Conservation (phyloP, 23 tunicate genomes). For the Styela clava region DNA sequence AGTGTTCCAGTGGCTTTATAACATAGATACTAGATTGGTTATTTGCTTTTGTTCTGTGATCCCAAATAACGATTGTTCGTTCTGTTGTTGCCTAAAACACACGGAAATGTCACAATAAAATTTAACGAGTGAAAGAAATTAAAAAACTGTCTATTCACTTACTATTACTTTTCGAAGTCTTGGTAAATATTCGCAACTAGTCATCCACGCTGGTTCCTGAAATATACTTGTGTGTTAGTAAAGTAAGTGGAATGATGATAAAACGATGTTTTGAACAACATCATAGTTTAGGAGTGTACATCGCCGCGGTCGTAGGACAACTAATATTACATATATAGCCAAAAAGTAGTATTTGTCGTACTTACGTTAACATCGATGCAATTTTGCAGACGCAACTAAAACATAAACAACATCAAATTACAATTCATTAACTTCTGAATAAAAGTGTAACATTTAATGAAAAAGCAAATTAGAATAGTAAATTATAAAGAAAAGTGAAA, state of each 20-base stretch:
- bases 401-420: no score
- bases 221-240: no score
- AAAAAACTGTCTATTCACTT: conserved; percentile 20
- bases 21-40: conserved; percentile 79
- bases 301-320: no score
- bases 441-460: no score
- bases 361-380: conserved; percentile 87
- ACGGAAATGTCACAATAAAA: neutral
- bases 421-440: no score
- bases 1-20: conserved; percentile 84
- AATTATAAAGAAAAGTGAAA: no score
- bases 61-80: conserved; percentile 86
- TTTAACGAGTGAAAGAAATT: neutral
- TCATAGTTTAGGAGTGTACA: no score
- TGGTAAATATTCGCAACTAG: conserved; percentile 77
- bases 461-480: no score
- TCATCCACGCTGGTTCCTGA: conserved; percentile 92
- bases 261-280: neutral
- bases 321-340: no score
- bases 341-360: no score
- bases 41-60: conserved; percentile 82
- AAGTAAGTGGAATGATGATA: neutral
- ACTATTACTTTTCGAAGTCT: conserved; percentile 81
- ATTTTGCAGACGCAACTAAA: conserved; percentile 79
- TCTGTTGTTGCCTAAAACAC: conserved; percentile 82